Evolutionary conservation across 2,797 vertebrate species (phyloP), one percentile per base, ranked within the genome.

Genomic region (Apodemus agrarius): DNA sequence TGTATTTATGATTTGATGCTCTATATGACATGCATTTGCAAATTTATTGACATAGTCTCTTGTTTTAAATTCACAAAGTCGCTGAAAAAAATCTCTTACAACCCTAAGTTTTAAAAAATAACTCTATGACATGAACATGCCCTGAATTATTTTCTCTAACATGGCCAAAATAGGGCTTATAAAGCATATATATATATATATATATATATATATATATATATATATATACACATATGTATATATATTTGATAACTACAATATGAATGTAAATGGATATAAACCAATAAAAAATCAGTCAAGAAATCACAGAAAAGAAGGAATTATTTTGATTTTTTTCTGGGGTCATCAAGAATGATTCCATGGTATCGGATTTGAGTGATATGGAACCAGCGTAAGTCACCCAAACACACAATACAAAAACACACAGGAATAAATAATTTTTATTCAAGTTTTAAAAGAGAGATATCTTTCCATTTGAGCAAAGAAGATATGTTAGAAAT

Each of bases 31-130:
- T 96, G 63, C 89, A 46, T 52, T 91, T 78, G 80, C 13, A 12
- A n/a, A 72, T 61, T 87, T 2, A 74, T 90, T 93, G 82, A 52
- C 84, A 59, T 74, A 69, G 92, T 69, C 85, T 79, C 19, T 54
- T 52, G 10, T 89, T 89, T 93, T 91, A 89, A 17, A 85, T 7
- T 91, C 7, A 86, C 46, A 88, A 78, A 94, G 57, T 81, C 43
- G 80, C 43, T 37, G 24, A 92, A 82, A 76, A 52, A 93, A 89
- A n/a, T 5, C 9, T 74, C 59, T 61, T 21, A 82, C 65, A 49
- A 12, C 3, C 1, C 83, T 89, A 11, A 49, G 4, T 83, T 94
- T 87, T 90, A 79, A 96, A 86, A 24, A 24, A 40, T 67, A 90
- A 91, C 49, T 95, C 22, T 89, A 1, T 17, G 37, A 89, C 43